Conservation (phyloP, 1,140 invertebrate genomes). For the Drosophila novamexicana region DNA sequence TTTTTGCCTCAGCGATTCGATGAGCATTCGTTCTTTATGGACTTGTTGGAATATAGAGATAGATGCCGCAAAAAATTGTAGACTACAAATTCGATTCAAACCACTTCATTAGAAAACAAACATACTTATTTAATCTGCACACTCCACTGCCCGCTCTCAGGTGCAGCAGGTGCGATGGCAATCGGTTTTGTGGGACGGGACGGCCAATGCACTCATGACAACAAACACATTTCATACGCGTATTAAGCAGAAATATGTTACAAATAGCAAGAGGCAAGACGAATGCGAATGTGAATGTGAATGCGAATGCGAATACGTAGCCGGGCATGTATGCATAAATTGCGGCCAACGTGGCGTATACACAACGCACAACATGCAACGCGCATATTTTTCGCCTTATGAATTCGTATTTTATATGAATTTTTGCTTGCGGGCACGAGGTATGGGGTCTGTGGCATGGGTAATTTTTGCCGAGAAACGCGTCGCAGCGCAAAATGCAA, state of each 20-base stretch:
- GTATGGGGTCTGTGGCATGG: constrained; percentile 17
- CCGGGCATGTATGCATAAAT: constrained; percentile 72
- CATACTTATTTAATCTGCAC: neutral
- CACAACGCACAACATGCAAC: constrained; percentile 55
- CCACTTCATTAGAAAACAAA: constrained; percentile 11
- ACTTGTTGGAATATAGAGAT: neutral
- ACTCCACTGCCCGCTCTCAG: neutral
- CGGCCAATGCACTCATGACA: constrained; percentile 39
- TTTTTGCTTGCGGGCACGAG: constrained; percentile 40
- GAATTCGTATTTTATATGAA: constrained; percentile 81
- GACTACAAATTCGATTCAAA: neutral
- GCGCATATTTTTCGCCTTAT: constrained; percentile 79
- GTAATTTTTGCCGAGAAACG: constrained; percentile 63
- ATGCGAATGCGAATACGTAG: constrained; percentile 33
- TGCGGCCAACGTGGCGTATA: constrained; percentile 77
- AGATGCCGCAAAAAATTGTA: neutral
- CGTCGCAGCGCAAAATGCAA: constrained; percentile 65
- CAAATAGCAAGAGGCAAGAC: constrained; percentile 32
- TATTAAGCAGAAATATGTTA: constrained; percentile 33
- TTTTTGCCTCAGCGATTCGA: neutral
- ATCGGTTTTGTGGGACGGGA: constrained; percentile 14
- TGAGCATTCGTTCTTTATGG: neutral
- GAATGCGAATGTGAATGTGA: constrained; percentile 9
- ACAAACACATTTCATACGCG: constrained; percentile 31
- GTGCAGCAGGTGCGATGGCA: constrained; percentile 25